These are phyloP conservation scores for Neolamprologus brichardi DNA, from an alignment of 2,113 vertebrate genomes.

Conservation along the genomic window DNA sequence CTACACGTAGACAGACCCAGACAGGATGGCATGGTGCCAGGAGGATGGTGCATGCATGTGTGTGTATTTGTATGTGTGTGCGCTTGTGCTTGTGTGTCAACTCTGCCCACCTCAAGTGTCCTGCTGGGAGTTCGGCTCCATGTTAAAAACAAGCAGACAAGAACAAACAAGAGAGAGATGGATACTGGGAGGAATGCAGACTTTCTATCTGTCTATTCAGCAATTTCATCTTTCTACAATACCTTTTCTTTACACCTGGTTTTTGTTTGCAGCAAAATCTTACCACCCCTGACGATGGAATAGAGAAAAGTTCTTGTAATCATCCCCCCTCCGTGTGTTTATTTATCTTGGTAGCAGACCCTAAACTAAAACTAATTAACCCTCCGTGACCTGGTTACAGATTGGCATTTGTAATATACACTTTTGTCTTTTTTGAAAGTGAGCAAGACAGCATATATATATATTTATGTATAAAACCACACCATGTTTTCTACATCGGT, in stretches of 20 bases:
- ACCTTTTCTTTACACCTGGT: background rate
- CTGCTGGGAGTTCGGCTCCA: conserved; percentile 42
- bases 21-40: conserved; percentile 65
- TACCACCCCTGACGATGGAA: background rate
- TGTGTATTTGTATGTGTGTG: background rate
- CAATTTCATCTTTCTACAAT: background rate
- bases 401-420: background rate
- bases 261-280: background rate
- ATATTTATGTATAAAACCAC: background rate
- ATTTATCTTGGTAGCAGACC: background rate
- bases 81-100: background rate
- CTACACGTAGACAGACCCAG: conserved; percentile 55
- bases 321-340: background rate
- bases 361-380: background rate
- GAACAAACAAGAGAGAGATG: background rate
- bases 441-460: background rate
- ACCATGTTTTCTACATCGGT: background rate
- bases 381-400: background rate
- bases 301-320: background rate
- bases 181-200: background rate
- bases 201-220: background rate
- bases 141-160: conserved; percentile 47
- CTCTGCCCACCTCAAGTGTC: conserved; percentile 29
- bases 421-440: background rate
- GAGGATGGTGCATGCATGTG: background rate